Evolutionary conservation across 1,140 invertebrate genomes (phyloP), one percentile per base, ranked within the genome.

Genomic region (Heliconius congener): DNA sequence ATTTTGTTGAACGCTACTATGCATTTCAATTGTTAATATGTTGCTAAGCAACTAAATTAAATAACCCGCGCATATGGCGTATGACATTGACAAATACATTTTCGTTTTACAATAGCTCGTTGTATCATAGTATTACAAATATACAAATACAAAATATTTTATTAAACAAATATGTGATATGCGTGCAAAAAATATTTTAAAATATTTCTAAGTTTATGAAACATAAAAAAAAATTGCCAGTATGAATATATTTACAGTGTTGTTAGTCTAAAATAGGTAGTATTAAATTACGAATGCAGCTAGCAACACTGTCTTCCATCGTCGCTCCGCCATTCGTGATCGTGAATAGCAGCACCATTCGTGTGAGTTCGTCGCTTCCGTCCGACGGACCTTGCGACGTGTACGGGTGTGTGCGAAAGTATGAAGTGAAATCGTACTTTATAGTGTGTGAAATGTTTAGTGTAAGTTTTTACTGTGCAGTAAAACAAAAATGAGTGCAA

Each of bases 371-470:
- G 91, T 94, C 91, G 91, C 88, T 92, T 93, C 85, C 86, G 91
- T 87, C 88, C 83, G 91, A 88, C 90, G 91, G 88, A 88, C 85
- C 83, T 86, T 87, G 92, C 91, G 92, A 92, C 90, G 90, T 89
- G 88, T 90, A 86, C 93, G 93, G 90, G 93, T 93, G 93, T 93
- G 94, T 94, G 92, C 90, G 90, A 92, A 92, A 95, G 92, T 93
- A 95, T 94, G 93, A 93, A 95, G 94, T 95, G 93, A 94, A 94
- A 95, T 93, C 90, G 89, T 92, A 93, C 90, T 83, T 86, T 66
- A 92, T 90, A 94, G 93, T 94, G 94, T 93, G 92, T 94, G 93
- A 92, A 94, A 93, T 93, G 93, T 94, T 94, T 90, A 93, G 93
- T 94, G 92, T 88, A 93, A 94, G 93, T 95, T 94, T 90, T 89